Conservation (phyloP, 2,888 invertebrate genomes). For the Hypolimnas misippus region DNA sequence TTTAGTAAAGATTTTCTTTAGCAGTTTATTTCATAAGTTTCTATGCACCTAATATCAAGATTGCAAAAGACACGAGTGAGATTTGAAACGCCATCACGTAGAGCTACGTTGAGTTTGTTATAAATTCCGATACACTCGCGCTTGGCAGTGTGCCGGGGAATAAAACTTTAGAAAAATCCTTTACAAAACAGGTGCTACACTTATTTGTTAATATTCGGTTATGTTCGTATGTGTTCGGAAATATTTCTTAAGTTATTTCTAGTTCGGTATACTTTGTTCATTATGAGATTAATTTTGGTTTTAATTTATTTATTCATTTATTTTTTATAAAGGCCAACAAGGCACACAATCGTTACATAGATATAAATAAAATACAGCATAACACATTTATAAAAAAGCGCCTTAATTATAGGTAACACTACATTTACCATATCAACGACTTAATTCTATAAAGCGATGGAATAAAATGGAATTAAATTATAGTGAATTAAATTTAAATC, state of each 20-base stretch:
- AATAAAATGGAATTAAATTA: too few species aligned
- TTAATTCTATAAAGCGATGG: too few species aligned
- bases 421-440: too few species aligned
- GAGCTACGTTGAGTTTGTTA: slow-evolving; percentile 33
- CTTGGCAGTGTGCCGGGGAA: slow-evolving; percentile 33
- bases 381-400: too few species aligned
- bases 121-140: slow-evolving; percentile 33
- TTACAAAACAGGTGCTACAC: slow-evolving; percentile 13
- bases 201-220: slow-evolving; percentile 13
- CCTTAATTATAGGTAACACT: too few species aligned
- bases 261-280: too few species aligned
- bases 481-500: too few species aligned
- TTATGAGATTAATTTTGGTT: too few species aligned
- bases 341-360: too few species aligned
- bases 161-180: slow-evolving; percentile 36
- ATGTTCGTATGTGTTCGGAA: neutral
- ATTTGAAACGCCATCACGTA: slow-evolving; percentile 32
- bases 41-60: slow-evolving; percentile 9
- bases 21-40: neutral
- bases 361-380: too few species aligned
- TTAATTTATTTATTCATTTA: too few species aligned
- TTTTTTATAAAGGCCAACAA: too few species aligned
- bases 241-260: neutral
- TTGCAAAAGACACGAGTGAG: slow-evolving; percentile 20
- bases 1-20: slow-evolving; percentile 6